Base-by-base conservation (phyloP, 1,140 invertebrate species). In the Sitodiplosis mosellana region DNA sequence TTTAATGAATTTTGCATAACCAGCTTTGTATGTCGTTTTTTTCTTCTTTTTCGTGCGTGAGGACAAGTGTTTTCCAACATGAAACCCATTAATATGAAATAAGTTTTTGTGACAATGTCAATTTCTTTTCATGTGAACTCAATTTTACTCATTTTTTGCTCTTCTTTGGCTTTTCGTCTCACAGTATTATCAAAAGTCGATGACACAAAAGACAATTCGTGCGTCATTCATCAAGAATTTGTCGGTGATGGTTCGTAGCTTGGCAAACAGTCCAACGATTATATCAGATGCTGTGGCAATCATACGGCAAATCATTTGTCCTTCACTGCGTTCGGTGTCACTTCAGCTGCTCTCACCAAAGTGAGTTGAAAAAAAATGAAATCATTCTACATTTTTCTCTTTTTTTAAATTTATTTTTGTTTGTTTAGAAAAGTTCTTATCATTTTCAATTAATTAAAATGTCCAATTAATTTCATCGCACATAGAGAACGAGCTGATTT, bases 241-340 rank as follows among this genome's bases (percentile, higher is more conserved):
- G 57, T 54, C 69, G 4, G 73, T 83, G 38, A 59, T 62, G 17
- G 68, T 76, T 14, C 65, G 74, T 51, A 72, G 75, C 40, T 73
- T 73, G 54, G 68, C 77, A 19, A 70, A 71, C 49, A 61, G 70
- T 20, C 59, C 54, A 27, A 66, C 66, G 2, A 65, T 86, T 4
- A 61, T 78, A 11, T 59, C 81, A 14, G 90, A 94, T 53, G 59
- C 84, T 3, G 55, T 88, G 18, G 83, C 89, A 4, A 68, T 80
- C 36, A 56, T 94, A 19, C 71, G 79, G 11, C 74, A 81, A 42
- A 74, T 94, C 43, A 67, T 93, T 12, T 74, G 77, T 46, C 89
- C 90, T 0, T 69, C 68, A 27, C 66, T 93, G 2, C 72, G 88
- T 47, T 81, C 87, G 2, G 82, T 90, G 54, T 75, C 73, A 8